Conservation (phyloP, 2,113 vertebrate genomes). For the Prinia subflava region DNA sequence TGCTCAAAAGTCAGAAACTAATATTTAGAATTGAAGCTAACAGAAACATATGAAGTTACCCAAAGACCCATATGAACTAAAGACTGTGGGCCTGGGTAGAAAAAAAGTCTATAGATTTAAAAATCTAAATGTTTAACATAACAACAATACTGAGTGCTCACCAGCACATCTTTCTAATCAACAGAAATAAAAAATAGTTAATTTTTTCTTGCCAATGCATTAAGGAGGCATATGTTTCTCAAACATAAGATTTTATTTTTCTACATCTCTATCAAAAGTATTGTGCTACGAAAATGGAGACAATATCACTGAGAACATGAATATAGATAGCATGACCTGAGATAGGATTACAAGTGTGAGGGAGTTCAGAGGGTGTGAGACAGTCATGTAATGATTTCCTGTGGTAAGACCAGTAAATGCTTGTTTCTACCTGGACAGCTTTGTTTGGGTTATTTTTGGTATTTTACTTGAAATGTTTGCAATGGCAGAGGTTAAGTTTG, state of each 20-base stretch:
- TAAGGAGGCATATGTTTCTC: background rate
- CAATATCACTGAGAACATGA: background rate
- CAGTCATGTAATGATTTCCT: background rate
- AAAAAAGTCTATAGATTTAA: background rate
- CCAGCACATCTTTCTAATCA: background rate
- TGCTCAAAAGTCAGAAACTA: background rate
- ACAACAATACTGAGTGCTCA: background rate
- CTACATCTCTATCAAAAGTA: background rate
- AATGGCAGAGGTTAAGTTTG: background rate
- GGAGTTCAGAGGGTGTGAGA: background rate
- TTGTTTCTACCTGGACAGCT: background rate
- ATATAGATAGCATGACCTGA: background rate
- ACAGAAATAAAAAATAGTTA: background rate
- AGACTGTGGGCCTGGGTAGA: background rate
- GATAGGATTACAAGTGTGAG: background rate
- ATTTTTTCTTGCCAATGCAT: background rate
- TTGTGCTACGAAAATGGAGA: background rate
- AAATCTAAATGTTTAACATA: background rate
- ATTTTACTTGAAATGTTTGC: background rate
- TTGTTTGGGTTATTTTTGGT: background rate
- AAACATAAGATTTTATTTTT: background rate
- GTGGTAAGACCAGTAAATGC: background rate
- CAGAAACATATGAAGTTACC: background rate
- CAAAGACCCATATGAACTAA: background rate
- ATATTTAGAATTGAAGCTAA: background rate